phyloP scores from a whole-genome alignment of 2,888 invertebrate species.

The Trissolcus brochymenae region DNA sequence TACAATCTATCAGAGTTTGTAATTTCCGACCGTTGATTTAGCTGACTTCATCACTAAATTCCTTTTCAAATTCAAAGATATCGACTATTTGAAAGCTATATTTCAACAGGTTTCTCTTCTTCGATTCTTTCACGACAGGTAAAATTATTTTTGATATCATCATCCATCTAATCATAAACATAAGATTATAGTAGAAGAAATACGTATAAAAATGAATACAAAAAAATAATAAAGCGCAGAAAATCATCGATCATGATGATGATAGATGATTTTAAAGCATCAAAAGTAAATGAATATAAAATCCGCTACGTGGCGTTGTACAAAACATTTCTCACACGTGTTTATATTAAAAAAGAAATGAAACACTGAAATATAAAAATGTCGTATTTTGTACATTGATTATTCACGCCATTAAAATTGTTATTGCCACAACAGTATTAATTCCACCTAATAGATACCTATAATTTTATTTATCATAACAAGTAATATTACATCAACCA shows the following conservation, averaged over 20 bases:
- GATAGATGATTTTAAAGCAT: background rate
- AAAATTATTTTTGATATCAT: conserved; percentile 50
- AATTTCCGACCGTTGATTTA: conserved; percentile 48
- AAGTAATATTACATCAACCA: conserved; percentile 3
- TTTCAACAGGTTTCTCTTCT: conserved; percentile 45
- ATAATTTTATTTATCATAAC: conserved; percentile 1
- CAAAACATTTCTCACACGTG: too few species aligned
- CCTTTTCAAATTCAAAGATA: conserved; percentile 46
- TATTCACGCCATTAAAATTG: too few species aligned
- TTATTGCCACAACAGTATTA: too few species aligned
- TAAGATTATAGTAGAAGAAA: too few species aligned
- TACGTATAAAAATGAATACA: conserved; percentile 28
- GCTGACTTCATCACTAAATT: conserved; percentile 52
- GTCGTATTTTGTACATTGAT: too few species aligned
- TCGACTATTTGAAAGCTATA: conserved; percentile 50
- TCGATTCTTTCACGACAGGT: conserved; percentile 43
- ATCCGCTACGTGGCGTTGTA: too few species aligned
- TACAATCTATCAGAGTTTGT: conserved; percentile 49
- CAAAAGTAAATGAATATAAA: background rate
- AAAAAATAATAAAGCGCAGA: conserved; percentile 31
- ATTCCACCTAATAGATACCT: background rate
- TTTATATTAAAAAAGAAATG: too few species aligned
- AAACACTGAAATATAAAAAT: too few species aligned
- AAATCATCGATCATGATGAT: conserved; percentile 10
- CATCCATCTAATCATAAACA: conserved; percentile 36